Conservation (phyloP, 2,113 vertebrate genomes). For the Pangasianodon gigas region DNA sequence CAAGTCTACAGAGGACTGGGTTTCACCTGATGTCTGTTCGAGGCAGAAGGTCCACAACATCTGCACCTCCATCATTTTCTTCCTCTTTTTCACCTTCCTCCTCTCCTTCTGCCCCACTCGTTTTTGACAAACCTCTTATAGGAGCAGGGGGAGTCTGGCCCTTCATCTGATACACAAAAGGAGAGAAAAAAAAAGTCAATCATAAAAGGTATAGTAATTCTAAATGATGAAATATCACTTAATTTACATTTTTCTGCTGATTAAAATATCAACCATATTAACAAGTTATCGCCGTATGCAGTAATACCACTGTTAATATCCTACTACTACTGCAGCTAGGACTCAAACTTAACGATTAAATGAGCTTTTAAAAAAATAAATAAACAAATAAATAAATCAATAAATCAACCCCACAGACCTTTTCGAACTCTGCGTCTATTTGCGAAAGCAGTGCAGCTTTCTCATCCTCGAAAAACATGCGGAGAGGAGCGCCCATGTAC, state of each 20-base stretch:
- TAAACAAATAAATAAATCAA: background rate
- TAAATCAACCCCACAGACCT: conserved; percentile 72
- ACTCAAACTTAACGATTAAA: background rate
- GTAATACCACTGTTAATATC: background rate
- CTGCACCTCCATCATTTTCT: conserved; percentile 77
- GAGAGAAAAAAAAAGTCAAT: background rate
- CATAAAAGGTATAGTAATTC: background rate
- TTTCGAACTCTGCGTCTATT: conserved; percentile 95
- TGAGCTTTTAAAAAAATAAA: too few relatives aligned
- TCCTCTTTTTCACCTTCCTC: conserved; percentile 82
- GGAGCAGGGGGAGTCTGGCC: conserved; percentile 86
- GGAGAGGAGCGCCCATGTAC: conserved; percentile 91
- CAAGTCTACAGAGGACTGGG: background rate
- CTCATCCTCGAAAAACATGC: conserved; percentile 98
- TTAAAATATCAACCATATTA: background rate
- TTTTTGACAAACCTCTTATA: conserved; percentile 73
- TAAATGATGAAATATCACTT: background rate
- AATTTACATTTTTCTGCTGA: too few relatives aligned
- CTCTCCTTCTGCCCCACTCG: conserved; percentile 63
- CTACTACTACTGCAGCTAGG: background rate
- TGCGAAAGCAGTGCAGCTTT: conserved; percentile 93
- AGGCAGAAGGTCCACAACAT: conserved; percentile 91
- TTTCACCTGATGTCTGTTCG: conserved; percentile 87
- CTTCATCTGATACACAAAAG: conserved; percentile 79
- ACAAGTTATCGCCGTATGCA: background rate